phyloP scores from a whole-genome alignment of 1,140 invertebrate genomes.

The Papilio polyxenes region DNA sequence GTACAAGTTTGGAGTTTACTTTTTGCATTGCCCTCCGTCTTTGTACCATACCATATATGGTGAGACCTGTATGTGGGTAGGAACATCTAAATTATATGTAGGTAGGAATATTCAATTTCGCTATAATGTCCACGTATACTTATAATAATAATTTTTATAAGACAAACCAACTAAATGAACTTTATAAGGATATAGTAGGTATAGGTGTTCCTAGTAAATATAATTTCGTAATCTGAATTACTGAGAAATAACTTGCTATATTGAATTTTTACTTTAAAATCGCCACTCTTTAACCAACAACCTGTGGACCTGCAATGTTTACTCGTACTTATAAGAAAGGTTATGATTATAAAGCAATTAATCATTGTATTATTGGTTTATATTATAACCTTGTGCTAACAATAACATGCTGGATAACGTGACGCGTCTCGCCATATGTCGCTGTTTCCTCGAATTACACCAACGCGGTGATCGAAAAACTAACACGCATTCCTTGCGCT shows the following conservation, averaged over 20 bases:
- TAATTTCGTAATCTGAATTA: too few relatives aligned
- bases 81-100: not conserved
- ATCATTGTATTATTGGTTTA: conserved; percentile 17
- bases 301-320: not conserved
- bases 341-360: conserved; percentile 6
- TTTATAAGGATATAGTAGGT: too few relatives aligned
- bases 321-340: not conserved
- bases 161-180: too few relatives aligned
- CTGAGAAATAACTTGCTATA: too few relatives aligned
- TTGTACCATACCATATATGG: conserved; percentile 6
- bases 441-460: conserved; percentile 70
- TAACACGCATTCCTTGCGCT: not conserved
- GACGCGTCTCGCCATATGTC: conserved; percentile 72
- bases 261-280: too few relatives aligned
- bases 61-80: not conserved
- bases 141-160: too few relatives aligned
- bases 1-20: conserved; percentile 16
- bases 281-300: not conserved
- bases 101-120: not conserved
- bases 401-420: conserved; percentile 44
- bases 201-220: too few relatives aligned
- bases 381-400: conserved; percentile 29
- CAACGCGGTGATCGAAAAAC: conserved; percentile 46
- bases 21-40: not conserved
- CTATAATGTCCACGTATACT: not conserved